These are phyloP conservation scores for Cassiopea andromeda DNA, from an alignment of 30 jellyfish, hydroid and myxozoan genomes.

Conservation along the genomic window DNA sequence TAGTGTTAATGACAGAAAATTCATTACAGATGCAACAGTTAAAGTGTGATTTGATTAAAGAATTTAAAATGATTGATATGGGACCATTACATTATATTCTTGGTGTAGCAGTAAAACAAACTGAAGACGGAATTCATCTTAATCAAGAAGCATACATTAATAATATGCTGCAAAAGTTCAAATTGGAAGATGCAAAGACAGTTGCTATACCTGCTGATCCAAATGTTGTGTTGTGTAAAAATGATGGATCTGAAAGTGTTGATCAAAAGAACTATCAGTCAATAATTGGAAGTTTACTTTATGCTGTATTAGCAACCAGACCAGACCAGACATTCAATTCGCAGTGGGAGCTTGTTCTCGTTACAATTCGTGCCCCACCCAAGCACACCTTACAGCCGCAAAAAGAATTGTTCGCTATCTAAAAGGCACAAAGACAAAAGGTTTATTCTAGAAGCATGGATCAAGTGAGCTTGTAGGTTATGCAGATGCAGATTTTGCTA, in stretches of 20 bases:
- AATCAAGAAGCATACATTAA: conserved; percentile 14
- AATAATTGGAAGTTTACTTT: conserved; percentile 17
- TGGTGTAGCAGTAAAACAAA: conserved; percentile 22
- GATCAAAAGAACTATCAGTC: conserved; percentile 35
- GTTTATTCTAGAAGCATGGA: conserved; percentile 3
- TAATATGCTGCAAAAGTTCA: conserved; percentile 2
- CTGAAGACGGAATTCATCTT: background rate
- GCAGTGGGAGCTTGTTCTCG: conserved; percentile 24
- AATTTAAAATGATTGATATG: conserved; percentile 32
- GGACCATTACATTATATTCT: conserved; percentile 35
- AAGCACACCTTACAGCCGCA: conserved; percentile 26
- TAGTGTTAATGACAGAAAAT: background rate
- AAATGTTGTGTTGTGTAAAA: background rate
- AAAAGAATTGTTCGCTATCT: conserved; percentile 53
- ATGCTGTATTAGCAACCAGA: conserved; percentile 17
- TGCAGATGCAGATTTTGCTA: conserved; percentile 49
- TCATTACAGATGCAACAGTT: background rate
- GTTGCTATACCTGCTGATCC: conserved; percentile 41
- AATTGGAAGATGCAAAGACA: conserved; percentile 18
- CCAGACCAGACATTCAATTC: conserved; percentile 50
- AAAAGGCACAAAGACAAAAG: conserved; percentile 27
- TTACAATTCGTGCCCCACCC: background rate
- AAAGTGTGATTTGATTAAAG: background rate
- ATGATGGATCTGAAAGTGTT: conserved; percentile 24
- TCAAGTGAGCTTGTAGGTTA: background rate